Evolutionary conservation across 2,113 vertebrate genomes (phyloP).

Genomic region (Phyllopteryx taeniolatus): DNA sequence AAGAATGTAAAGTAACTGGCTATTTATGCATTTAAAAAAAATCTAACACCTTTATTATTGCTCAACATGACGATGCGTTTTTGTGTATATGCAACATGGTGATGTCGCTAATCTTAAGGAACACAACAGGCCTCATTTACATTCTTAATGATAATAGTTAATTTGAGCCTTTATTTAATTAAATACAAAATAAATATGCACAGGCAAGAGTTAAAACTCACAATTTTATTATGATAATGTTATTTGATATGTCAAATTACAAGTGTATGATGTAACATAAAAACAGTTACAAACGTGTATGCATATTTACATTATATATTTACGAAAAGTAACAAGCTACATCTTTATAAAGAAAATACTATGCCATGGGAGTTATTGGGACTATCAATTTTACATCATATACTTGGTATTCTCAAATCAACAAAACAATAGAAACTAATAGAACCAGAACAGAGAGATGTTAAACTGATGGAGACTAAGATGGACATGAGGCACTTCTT

Average conservation of each 20-base stretch:
- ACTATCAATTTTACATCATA: conserved; percentile 87
- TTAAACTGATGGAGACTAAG: conserved; percentile 83
- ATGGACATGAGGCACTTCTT: conserved; percentile 94
- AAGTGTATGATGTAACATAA: conserved; percentile 89
- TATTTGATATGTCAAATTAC: conserved; percentile 90
- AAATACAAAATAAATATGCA: conserved; percentile 5
- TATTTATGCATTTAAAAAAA: too few relatives aligned
- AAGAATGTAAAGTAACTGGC: neutral
- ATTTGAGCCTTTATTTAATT: neutral
- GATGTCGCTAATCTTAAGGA: neutral
- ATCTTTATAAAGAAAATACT: conserved; percentile 85
- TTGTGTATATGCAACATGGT: neutral
- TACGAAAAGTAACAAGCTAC: conserved; percentile 86
- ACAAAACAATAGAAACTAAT: conserved; percentile 72
- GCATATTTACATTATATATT: conserved; percentile 95
- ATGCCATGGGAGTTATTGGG: conserved; percentile 84
- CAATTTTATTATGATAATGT: conserved; percentile 87
- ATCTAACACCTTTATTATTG: too few relatives aligned
- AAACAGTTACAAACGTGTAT: conserved; percentile 92
- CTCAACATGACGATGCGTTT: too few relatives aligned
- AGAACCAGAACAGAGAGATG: conserved; percentile 79
- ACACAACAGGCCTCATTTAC: neutral
- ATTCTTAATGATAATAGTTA: neutral
- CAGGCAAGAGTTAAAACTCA: conserved; percentile 80
- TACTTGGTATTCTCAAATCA: conserved; percentile 78